These are phyloP conservation scores for Ramphastos sulfuratus DNA, from an alignment of 2,113 vertebrate species.

Conservation along the genomic window DNA sequence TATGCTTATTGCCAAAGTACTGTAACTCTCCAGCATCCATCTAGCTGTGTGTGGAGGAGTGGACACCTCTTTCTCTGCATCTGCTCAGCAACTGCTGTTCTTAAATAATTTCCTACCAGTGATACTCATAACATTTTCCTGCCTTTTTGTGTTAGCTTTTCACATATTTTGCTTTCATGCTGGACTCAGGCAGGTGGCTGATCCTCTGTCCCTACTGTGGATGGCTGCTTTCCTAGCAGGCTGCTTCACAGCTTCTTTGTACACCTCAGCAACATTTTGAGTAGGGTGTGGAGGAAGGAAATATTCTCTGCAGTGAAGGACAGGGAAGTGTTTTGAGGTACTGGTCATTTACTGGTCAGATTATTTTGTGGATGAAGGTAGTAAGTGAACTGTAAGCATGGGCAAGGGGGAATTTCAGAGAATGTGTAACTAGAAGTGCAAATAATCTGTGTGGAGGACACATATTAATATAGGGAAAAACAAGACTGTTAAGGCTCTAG, in stretches of 20 bases:
- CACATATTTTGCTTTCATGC: neutral
- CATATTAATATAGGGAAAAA: neutral
- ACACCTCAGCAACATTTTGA: neutral
- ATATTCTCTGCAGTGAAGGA: neutral
- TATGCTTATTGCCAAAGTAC: accelerated
- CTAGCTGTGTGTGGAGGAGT: neutral
- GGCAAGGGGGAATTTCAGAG: neutral
- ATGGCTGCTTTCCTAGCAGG: neutral
- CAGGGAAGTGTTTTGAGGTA: neutral
- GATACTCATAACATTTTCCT: neutral
- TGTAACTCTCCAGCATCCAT: neutral
- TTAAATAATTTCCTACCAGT: neutral
- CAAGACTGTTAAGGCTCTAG: neutral
- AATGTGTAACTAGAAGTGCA: neutral
- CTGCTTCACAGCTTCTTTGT: neutral
- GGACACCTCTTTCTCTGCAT: neutral
- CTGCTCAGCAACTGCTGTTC: neutral
- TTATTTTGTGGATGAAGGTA: neutral
- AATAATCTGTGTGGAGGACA: neutral
- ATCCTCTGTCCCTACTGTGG: neutral
- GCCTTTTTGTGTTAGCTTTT: neutral
- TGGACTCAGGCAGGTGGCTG: neutral
- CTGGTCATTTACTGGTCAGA: neutral
- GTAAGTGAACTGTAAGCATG: neutral
- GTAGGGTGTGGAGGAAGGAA: neutral